Percentiles rank a stretch among this genome's conserved stretches.
Conservation (phyloP, 2,888 invertebrate species). For the Bimastos eiseni region DNA sequence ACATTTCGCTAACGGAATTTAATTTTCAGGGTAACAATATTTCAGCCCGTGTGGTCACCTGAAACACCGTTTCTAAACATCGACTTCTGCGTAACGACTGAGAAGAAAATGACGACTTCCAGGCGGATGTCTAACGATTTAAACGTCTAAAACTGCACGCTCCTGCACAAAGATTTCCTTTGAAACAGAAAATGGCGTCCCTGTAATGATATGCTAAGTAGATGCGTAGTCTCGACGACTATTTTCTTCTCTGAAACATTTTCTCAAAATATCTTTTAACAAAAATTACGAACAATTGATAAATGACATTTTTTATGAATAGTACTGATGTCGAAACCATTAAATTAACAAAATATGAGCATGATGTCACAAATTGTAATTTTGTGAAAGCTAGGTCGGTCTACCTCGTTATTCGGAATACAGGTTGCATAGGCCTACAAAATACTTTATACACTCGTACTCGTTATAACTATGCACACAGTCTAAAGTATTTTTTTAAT, state of each 20-base stretch:
- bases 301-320: background rate
- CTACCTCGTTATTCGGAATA: background rate
- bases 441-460: no score
- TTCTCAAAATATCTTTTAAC: background rate
- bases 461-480: no score
- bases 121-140: constrained; percentile 13
- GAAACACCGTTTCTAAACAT: background rate
- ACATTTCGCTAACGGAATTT: background rate
- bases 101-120: constrained; percentile 6
- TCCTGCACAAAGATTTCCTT: background rate
- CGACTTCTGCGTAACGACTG: constrained; percentile 13
- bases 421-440: background rate
- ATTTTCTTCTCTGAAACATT: background rate
- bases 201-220: background rate
- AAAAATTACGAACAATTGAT: background rate
- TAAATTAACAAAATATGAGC: background rate
- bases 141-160: background rate
- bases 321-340: background rate
- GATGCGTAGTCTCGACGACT: constrained; percentile 2
- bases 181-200: constrained; percentile 13
- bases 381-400: background rate
- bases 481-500: no score
- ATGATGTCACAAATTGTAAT: background rate
- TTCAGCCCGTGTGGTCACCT: background rate
- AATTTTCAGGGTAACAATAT: background rate